phyloP scores from a whole-genome alignment of 2,113 vertebrate species.

The Bubo blakistoni region DNA sequence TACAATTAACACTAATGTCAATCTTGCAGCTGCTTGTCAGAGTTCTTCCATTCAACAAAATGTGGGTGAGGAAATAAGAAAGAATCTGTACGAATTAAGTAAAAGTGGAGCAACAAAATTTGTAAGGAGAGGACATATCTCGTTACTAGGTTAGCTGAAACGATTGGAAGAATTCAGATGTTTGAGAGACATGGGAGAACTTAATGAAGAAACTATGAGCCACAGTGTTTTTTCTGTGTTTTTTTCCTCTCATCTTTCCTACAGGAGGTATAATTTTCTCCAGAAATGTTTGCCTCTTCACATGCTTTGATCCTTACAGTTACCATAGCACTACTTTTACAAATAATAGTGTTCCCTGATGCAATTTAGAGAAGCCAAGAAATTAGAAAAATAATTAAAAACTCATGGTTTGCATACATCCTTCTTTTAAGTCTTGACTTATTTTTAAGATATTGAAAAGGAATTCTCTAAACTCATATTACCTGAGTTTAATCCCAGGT shows the following conservation, averaged over 20 bases:
- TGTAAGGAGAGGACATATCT: neutral
- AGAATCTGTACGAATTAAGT: neutral
- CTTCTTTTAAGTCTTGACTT: neutral
- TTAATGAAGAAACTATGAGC: neutral
- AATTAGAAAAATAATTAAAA: neutral
- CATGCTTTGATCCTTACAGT: neutral
- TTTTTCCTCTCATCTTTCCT: neutral
- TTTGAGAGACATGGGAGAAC: neutral
- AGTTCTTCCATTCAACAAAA: neutral
- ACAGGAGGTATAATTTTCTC: neutral
- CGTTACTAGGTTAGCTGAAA: neutral
- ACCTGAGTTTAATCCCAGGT: neutral
- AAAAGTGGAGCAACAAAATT: neutral
- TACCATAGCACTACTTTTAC: neutral
- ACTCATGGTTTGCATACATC: neutral
- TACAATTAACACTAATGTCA: neutral
- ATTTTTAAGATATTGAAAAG: neutral
- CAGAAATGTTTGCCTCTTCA: neutral
- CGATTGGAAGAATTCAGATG: neutral
- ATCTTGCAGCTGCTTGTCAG: neutral
- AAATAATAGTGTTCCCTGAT: neutral
- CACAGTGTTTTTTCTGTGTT: accelerated
- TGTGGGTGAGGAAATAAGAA: neutral
- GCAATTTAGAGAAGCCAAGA: neutral
- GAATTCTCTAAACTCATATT: neutral